Base-by-base conservation (phyloP, 2,113 vertebrate species). In the Tricholaema leucomelas region DNA sequence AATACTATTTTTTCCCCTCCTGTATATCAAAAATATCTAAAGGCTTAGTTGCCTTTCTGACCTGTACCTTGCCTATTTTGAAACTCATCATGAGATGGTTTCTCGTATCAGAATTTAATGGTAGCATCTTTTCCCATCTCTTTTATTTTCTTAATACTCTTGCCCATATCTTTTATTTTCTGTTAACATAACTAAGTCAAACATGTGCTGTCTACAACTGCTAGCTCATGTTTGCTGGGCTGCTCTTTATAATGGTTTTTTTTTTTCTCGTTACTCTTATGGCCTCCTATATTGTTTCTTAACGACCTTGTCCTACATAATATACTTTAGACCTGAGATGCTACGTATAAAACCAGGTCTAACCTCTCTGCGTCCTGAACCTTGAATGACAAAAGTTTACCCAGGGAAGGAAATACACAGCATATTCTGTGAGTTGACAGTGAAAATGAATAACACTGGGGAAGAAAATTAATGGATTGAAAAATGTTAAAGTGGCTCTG, bases 381-480 rank as follows among this genome's bases (percentile, higher is more conserved):
- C 12, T 48, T 36, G 61, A 69, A 20, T 72, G 42, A 67, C 33
- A 60, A 5, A 88, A 80, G 25, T 85, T 87, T 78, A 55, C 48
- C 20, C 30, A 40, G 21, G 8, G 55, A 87, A 87, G 46, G 33
- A 87, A 93, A 79, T 25, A 20, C 4, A 19, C 15, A n/a, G 12
- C 50, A 52, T 50, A 23, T 88, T 88, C 81, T 66, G 8, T 55
- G 46, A 15, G 31, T 74, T 82, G 64, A 17, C 40, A 42, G 36
- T 30, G 24, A 80, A 91, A 89, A 79, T 73, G 36, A 87, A 54
- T 77, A 85, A 52, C 56, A 56, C 55, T 60, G n/a, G n/a, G 38
- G 71, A 87, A 89, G 67, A 88, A 87, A 87, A 82, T 38, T 75
- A 73, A 21, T 59, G 42, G 84, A 96, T 67, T 69, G 77, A 71